phyloP scores from a whole-genome alignment of 2,888 invertebrate genomes.

The Heliothis peltigera region DNA sequence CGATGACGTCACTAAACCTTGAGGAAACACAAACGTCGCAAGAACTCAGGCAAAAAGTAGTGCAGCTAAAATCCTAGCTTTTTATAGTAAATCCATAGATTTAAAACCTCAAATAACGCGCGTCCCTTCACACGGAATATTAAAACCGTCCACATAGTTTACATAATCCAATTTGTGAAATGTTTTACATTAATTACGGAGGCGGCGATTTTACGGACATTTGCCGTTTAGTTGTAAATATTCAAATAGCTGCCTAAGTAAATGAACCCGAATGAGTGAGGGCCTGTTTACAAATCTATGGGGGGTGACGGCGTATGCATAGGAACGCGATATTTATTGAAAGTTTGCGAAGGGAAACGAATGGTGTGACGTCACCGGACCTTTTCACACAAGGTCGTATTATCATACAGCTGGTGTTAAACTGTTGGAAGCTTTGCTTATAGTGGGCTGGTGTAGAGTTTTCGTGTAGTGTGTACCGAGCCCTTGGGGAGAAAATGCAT shows the following conservation, averaged over 20 bases:
- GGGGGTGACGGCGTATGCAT: slow-evolving; percentile 58
- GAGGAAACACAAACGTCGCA: not conserved
- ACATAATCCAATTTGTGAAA: slow-evolving; percentile 78
- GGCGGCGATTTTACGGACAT: slow-evolving; percentile 75
- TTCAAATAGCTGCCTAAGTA: slow-evolving; percentile 81
- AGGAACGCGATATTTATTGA: slow-evolving; percentile 64
- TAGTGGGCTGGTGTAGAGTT: slow-evolving; percentile 31
- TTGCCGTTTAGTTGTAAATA: slow-evolving; percentile 74
- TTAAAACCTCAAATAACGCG: slow-evolving; percentile 28
- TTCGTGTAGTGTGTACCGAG: slow-evolving; percentile 33
- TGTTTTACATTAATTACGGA: slow-evolving; percentile 77
- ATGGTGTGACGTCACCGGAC: slow-evolving; percentile 45
- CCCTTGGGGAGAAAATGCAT: slow-evolving; percentile 40
- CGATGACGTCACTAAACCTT: slow-evolving; percentile 1
- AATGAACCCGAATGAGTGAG: slow-evolving; percentile 68
- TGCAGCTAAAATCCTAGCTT: slow-evolving; percentile 17
- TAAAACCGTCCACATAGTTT: slow-evolving; percentile 73
- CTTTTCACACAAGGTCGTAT: slow-evolving; percentile 55
- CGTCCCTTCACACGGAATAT: slow-evolving; percentile 59
- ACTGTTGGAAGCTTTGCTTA: slow-evolving; percentile 38
- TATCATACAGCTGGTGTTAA: slow-evolving; percentile 50
- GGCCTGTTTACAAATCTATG: slow-evolving; percentile 49
- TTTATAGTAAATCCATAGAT: slow-evolving; percentile 24
- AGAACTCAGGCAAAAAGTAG: slow-evolving; percentile 1
- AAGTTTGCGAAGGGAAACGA: slow-evolving; percentile 60